A percentile compares a stretch with the other conserved stretches of the same genome.
These are phyloP conservation scores for Corvus hawaiiensis DNA, from an alignment of 2,113 vertebrate species.

Conservation along the genomic window DNA sequence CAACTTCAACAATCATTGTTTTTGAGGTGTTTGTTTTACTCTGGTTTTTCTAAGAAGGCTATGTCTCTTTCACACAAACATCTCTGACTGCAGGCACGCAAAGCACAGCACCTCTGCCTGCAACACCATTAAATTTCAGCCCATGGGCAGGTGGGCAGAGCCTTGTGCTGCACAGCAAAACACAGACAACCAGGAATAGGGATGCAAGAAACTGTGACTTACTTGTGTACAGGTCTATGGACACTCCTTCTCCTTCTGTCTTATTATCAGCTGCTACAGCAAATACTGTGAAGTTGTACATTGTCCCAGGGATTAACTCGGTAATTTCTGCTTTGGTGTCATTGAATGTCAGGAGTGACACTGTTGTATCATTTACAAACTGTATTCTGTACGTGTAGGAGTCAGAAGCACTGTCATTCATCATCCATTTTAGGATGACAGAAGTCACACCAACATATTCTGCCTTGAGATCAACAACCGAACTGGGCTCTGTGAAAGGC, in stretches of 20 bases:
- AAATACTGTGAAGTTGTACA: neutral
- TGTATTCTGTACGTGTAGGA: neutral
- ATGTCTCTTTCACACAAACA: neutral
- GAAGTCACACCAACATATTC: neutral
- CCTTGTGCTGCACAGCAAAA: neutral
- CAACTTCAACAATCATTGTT: neutral
- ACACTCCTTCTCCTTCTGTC: neutral
- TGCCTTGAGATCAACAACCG: neutral
- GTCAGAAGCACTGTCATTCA: neutral
- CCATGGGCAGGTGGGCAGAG: neutral
- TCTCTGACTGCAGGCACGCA: neutral
- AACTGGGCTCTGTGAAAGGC: neutral
- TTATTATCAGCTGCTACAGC: neutral
- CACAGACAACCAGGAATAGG: accelerated
- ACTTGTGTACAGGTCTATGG: neutral
- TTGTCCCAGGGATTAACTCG: neutral
- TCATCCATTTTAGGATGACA: slow-evolving; percentile 57
- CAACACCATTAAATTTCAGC: neutral
- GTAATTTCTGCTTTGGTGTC: accelerated
- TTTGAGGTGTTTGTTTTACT: neutral
- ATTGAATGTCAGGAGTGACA: accelerated
- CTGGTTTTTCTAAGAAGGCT: neutral
- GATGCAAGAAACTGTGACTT: neutral
- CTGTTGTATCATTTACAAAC: accelerated
- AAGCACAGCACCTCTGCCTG: neutral